Percentiles rank a stretch among this genome's conserved stretches.
phyloP scores from a whole-genome alignment of 2,888 invertebrate genomes.

The Andrena hattorfiana region DNA sequence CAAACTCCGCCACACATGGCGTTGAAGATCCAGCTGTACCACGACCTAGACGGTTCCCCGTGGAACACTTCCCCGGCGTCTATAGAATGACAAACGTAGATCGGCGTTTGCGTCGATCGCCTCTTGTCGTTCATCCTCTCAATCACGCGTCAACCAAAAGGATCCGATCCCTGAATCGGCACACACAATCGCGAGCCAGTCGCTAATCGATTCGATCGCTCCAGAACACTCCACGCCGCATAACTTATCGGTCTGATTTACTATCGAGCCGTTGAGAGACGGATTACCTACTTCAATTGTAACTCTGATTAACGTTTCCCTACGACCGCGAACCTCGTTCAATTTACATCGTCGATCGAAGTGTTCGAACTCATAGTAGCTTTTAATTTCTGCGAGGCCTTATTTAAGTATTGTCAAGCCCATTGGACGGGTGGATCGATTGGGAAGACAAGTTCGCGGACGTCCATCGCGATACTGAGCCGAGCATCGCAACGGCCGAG shows the following conservation, averaged over 20 bases:
- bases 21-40: slow-evolving; percentile 69
- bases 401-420: neutral
- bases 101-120: slow-evolving; percentile 70
- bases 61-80: slow-evolving; percentile 49
- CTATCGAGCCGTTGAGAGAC: neutral
- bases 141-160: neutral
- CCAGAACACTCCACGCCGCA: neutral
- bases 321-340: neutral
- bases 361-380: neutral
- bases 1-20: slow-evolving; percentile 66
- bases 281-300: slow-evolving; percentile 3
- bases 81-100: slow-evolving; percentile 70
- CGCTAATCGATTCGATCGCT: slow-evolving; percentile 8
- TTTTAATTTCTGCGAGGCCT: neutral
- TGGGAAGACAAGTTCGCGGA: slow-evolving; percentile 25
- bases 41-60: slow-evolving; percentile 49
- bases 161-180: neutral
- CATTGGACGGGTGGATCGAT: neutral
- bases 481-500: slow-evolving; percentile 23
- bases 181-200: neutral
- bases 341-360: slow-evolving; percentile 5
- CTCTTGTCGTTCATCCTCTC: slow-evolving; percentile 67
- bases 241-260: slow-evolving; percentile 9
- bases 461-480: slow-evolving; percentile 56
- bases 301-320: neutral